Percentiles rank a stretch among this genome's conserved stretches.
These are phyloP conservation scores for Enteromius treurensis DNA, from an alignment of 2,797 vertebrate species.

Conservation along the genomic window DNA sequence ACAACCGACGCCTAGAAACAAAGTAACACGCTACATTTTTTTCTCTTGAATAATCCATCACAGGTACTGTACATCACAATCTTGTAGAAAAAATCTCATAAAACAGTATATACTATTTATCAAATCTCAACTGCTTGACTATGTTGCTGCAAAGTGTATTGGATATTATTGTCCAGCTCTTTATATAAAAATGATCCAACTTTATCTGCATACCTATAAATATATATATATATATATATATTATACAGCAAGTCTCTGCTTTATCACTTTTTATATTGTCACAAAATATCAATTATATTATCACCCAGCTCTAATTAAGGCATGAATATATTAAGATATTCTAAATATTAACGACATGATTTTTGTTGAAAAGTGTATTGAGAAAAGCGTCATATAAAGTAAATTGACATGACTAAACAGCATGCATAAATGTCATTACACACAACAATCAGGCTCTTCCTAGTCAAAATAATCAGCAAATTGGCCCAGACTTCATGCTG, in stretches of 20 bases:
- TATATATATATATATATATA: background rate
- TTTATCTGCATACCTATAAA: background rate
- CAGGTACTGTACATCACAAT: background rate
- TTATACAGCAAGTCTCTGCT: background rate
- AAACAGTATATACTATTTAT: background rate
- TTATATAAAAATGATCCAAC: background rate
- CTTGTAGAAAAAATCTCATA: background rate
- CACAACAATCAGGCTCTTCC: background rate
- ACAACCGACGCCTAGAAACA: background rate
- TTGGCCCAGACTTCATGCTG: constrained; percentile 2
- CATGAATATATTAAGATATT: background rate
- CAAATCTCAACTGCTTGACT: background rate
- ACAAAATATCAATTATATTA: background rate
- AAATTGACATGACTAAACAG: background rate
- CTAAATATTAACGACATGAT: background rate
- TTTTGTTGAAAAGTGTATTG: background rate
- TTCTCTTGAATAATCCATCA: background rate
- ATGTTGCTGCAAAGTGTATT: background rate
- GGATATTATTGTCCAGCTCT: background rate
- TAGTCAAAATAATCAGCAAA: constrained; percentile 20
- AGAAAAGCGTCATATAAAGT: background rate
- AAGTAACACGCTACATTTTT: background rate
- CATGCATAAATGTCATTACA: background rate
- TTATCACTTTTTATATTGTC: background rate
- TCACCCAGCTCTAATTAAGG: background rate